Base-by-base conservation (phyloP, 2,797 vertebrate species). In the Notolepis coatsorum region DNA sequence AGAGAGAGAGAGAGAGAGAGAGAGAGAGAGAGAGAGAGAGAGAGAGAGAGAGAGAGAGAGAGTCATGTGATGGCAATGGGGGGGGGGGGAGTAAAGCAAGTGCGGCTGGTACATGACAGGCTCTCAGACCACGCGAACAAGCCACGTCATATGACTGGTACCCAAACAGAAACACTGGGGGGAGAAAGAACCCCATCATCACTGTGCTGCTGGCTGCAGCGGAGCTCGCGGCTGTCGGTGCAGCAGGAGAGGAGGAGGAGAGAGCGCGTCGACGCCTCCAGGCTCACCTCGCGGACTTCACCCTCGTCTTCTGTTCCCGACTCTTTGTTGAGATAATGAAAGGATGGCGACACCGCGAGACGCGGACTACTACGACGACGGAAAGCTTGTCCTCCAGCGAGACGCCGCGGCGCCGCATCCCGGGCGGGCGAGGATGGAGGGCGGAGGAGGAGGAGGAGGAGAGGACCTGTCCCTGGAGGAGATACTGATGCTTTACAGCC, bases 401-500 rank as follows among this genome's bases (percentile, higher is more conserved):
- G 72, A 79, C 38, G 73, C 78, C 60, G 55, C 65, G 71, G 20
- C 71, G 7, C n/a, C 70, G 50, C 43, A 60, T 71, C 64, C 78
- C 71, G 52, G 72, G 63, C 71, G 61, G 31, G 30, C 13, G 57
- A 30, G 76, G 37, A 85, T 89, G 87, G 82, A 69, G 58, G 47
- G 82, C 10, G 4, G 75, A 67, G 84, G 75, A 60, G 84, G 77
- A 1, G 73, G 82, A 1, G 84, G 70, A 48, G 80, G 75, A 7
- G 92, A 93, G 48, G 88, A 91, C 41, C 93, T 98, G 66, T 92
- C 92, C 12, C 74, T 98, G 90, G 95, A 93, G 64, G 90, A 97
- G 78, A 97, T 98, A 58, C 87, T 98, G 56, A 77, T 71, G 68
- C 93, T 97, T 1, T 98, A 98, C 72, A 94, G 87, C 72, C 96